Percentiles rank a stretch among this genome's conserved stretches.
These are phyloP conservation scores for Oreochromis niloticus DNA, from an alignment of 2,113 vertebrate genomes.

Conservation along the genomic window DNA sequence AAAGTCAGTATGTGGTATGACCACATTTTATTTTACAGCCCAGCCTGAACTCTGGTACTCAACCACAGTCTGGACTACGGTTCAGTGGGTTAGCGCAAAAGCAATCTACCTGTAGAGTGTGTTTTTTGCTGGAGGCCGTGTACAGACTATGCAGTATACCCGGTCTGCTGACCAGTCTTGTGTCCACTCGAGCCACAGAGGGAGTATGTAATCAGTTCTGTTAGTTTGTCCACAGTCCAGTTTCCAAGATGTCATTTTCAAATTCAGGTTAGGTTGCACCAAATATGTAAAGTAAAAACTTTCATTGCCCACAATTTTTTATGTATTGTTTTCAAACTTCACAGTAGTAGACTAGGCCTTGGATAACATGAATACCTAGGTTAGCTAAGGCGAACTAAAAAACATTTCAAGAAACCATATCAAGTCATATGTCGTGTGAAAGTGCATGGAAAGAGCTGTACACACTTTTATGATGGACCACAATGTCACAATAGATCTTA, in stretches of 20 bases:
- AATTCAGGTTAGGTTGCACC: background rate
- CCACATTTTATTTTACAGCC: background rate
- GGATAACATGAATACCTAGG: background rate
- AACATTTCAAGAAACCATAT: background rate
- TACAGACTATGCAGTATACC: background rate
- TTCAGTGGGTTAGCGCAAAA: background rate
- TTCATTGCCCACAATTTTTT: background rate
- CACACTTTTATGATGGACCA: background rate
- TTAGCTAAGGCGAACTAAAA: background rate
- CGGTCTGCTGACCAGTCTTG: background rate
- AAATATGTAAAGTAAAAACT: background rate
- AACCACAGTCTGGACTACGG: background rate
- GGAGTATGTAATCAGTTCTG: background rate
- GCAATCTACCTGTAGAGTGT: background rate
- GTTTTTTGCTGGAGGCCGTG: background rate
- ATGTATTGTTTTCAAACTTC: background rate
- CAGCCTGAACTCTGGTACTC: background rate
- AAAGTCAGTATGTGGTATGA: background rate
- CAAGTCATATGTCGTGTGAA: background rate
- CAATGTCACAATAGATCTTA: background rate
- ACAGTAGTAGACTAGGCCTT: background rate
- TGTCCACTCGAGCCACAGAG: background rate
- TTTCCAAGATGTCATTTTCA: background rate
- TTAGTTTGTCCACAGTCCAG: background rate
- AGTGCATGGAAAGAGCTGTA: background rate